These are phyloP conservation scores for Balaenoptera acutorostrata DNA, from an alignment of 2,113 vertebrate genomes.

Conservation along the genomic window DNA sequence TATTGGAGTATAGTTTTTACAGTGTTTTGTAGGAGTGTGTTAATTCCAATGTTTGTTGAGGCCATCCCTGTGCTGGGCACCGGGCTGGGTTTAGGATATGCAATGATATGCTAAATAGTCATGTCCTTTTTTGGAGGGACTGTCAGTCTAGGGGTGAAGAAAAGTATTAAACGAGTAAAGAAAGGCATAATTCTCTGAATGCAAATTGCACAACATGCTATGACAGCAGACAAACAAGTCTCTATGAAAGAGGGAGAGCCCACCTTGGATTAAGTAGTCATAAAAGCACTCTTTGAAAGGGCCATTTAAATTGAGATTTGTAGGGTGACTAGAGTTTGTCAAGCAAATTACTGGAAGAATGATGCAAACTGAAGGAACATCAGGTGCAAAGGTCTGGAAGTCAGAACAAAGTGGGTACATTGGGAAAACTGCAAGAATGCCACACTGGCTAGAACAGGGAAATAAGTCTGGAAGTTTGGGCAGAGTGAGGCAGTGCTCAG, in stretches of 20 bases:
- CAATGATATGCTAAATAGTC: neutral
- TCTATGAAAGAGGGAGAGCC: neutral
- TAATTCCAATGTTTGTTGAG: neutral
- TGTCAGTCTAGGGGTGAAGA: neutral
- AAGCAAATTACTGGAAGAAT: neutral
- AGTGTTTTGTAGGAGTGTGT: neutral
- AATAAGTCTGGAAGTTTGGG: neutral
- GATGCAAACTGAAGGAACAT: neutral
- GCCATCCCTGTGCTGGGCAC: neutral
- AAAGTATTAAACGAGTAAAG: neutral
- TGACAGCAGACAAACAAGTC: neutral
- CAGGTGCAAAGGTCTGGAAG: neutral
- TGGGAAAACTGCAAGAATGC: neutral
- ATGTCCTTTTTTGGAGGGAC: neutral
- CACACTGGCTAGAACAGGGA: neutral
- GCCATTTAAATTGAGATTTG: neutral
- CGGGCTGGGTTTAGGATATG: neutral
- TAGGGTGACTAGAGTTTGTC: neutral
- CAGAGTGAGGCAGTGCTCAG: neutral
- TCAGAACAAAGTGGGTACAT: neutral
- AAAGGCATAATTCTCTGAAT: neutral
- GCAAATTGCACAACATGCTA: neutral
- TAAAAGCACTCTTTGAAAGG: neutral
- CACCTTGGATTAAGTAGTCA: neutral
- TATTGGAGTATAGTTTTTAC: neutral